phyloP scores from a whole-genome alignment of 2,113 vertebrate genomes.

The Elephas maximus region DNA sequence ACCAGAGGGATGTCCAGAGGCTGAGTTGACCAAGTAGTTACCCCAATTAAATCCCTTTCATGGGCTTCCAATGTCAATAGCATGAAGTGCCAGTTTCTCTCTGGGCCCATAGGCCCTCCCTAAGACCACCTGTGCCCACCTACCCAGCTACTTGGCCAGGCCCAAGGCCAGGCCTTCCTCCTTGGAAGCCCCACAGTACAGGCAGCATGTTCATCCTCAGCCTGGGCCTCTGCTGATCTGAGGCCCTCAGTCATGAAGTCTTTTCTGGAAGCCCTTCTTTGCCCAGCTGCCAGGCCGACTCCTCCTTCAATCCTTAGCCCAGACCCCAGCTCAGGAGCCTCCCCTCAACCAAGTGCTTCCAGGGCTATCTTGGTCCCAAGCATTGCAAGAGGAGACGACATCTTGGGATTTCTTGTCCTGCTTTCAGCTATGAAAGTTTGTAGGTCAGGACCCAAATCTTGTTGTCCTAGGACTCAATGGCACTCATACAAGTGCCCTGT shows the following conservation, averaged over 20 bases:
- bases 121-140: not conserved
- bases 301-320: not conserved
- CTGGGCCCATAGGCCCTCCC: not conserved
- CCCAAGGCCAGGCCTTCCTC: too few relatives aligned
- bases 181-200: not conserved
- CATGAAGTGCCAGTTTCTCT: not conserved
- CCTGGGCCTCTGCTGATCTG: not conserved
- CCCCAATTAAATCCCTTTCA: not conserved
- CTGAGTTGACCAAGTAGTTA: not conserved
- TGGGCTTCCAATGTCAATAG: not conserved
- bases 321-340: not conserved
- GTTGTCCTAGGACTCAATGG: not conserved
- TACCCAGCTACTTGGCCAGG: not conserved
- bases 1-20: too few relatives aligned
- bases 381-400: not conserved
- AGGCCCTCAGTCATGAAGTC: not conserved
- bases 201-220: fast-evolving
- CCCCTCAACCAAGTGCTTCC: not conserved
- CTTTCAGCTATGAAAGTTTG: not conserved
- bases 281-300: not conserved
- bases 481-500: not conserved
- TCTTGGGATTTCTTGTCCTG: not conserved
- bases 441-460: not conserved
- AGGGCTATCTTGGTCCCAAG: not conserved
- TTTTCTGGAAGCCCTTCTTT: not conserved